These are phyloP conservation scores for Nannoperca obscura DNA, from an alignment of 2,797 vertebrate species.

Conservation along the genomic window DNA sequence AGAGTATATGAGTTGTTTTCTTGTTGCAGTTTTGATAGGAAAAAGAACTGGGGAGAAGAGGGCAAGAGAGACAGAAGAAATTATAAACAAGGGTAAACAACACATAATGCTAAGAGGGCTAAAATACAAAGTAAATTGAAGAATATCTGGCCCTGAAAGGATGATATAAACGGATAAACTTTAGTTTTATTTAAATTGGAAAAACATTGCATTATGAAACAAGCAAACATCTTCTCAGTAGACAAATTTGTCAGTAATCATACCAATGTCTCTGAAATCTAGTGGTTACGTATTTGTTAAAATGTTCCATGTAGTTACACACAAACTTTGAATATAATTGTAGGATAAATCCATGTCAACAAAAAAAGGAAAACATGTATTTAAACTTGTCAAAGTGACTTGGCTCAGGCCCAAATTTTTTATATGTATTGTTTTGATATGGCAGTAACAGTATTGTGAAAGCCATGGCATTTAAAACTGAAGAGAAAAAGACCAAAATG, in stretches of 20 bases:
- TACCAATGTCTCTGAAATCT: neutral
- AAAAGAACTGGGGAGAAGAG: neutral
- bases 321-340: neutral
- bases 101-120: neutral
- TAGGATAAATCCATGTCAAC: neutral
- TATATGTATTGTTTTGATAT: neutral
- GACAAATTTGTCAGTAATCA: neutral
- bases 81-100: neutral
- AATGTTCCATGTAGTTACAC: neutral
- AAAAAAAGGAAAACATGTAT: neutral
- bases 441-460: neutral
- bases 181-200: neutral
- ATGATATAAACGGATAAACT: neutral
- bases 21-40: neutral
- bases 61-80: neutral
- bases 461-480: neutral
- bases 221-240: neutral
- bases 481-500: neutral
- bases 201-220: neutral
- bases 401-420: neutral
- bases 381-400: neutral
- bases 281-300: neutral
- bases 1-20: neutral
- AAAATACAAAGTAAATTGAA: slow-evolving; percentile 9
- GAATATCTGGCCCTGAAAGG: neutral